Evolutionary conservation across 2,113 vertebrate species (phyloP), one percentile per base, ranked within the genome.

Genomic region (Platanista minor): DNA sequence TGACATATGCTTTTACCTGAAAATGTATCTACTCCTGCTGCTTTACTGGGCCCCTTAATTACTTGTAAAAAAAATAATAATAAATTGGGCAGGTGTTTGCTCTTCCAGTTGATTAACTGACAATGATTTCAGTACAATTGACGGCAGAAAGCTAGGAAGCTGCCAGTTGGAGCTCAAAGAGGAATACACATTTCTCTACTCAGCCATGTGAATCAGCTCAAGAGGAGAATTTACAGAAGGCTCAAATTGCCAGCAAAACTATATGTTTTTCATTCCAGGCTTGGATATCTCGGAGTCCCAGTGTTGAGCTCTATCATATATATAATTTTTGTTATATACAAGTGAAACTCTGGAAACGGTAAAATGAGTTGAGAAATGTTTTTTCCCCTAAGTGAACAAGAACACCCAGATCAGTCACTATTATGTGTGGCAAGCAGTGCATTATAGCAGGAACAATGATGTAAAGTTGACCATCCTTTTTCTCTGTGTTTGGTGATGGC

Each of bases 31-130:
- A 9, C 72, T 94, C 64, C 84, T 95, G 93, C 88, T 96, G 88
- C 61, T 97, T 77, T 89, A 94, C 93, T 95, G 57, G 83, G 74
- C 82, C 88, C 13, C 36, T 96, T 97, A 94, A 97, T 96, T 98
- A 93, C 97, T 96, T 97, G 94, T 96, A 97, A 98, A 98, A 98
- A 96, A 97, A 97, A 96, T 78, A 98, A 97, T 97, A 97, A 97
- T 97, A 97, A 98, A 57, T 96, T 74, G 88, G 90, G 52, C 94
- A 98, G 92, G 57, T 97, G 97, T 95, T 96, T 98, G 43, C 46
- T 98, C 93, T 92, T 96, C 94, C 95, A 96, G 97, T 43, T 95
- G 27, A 95, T 98, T 96, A 12, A 29, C 84, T 97, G 93, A 71
- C 96, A 97, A 49, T 95, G 92, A 49, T 95, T 98, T 97, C 87